Evolutionary conservation across 2,113 vertebrate species (phyloP).

Genomic region (Heloderma charlesbogerti): DNA sequence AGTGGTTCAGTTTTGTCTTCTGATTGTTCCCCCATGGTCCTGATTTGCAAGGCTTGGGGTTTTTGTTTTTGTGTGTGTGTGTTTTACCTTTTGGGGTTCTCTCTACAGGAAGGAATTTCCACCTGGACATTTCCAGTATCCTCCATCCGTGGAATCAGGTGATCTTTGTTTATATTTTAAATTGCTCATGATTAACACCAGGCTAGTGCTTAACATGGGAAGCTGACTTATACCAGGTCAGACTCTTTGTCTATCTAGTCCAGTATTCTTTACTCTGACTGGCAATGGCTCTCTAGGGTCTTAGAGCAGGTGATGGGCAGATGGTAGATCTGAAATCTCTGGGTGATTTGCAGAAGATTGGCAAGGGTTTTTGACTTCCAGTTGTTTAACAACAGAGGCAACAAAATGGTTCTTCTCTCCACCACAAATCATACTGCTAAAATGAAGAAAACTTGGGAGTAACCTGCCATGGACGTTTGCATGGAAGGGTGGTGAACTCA

Average conservation of each 20-base stretch:
- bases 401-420: too few relatives aligned
- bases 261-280: background rate
- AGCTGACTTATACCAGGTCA: background rate
- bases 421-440: too few relatives aligned
- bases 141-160: conserved; percentile 90
- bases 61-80: background rate
- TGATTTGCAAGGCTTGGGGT: background rate
- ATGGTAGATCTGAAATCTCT: too few relatives aligned
- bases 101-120: conserved; percentile 81
- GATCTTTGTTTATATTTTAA: background rate
- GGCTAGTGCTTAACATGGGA: background rate
- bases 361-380: too few relatives aligned
- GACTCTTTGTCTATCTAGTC: too few relatives aligned
- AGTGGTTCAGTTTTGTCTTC: background rate
- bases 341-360: too few relatives aligned
- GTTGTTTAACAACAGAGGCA: too few relatives aligned
- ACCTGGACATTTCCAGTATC: conserved; percentile 85
- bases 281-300: background rate
- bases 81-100: conserved; percentile 18
- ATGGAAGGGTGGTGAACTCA: too few relatives aligned
- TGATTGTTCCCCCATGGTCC: too few relatives aligned
- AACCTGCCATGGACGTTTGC: too few relatives aligned
- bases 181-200: background rate
- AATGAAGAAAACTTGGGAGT: too few relatives aligned
- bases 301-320: background rate